Conservation (phyloP, 2,888 invertebrate species). For the Limnephilus rhombicus region DNA sequence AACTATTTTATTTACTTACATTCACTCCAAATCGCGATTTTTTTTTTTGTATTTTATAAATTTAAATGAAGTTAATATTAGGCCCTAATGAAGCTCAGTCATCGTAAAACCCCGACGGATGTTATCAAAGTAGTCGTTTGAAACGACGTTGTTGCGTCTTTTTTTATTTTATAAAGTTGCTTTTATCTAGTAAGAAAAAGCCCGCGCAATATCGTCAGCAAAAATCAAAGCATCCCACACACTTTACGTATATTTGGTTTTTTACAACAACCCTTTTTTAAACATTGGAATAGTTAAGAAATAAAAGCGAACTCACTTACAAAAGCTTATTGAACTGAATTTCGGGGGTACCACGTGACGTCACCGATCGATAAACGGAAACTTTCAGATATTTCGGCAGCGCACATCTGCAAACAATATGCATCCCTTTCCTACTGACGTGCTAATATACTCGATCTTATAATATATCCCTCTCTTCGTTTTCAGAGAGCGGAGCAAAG, state of each 20-base stretch:
- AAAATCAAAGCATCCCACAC: too few relatives aligned
- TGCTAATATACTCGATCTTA: slow-evolving; percentile 32
- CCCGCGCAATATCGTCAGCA: too few relatives aligned
- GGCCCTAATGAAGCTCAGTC: neutral
- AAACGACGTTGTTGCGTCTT: neutral
- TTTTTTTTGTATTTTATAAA: neutral
- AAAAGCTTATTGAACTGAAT: slow-evolving; percentile 53
- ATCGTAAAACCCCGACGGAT: neutral
- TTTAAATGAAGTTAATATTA: neutral
- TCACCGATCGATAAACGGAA: slow-evolving; percentile 64
- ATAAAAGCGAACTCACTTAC: slow-evolving; percentile 50
- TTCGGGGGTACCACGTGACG: slow-evolving; percentile 63
- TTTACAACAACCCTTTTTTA: neutral
- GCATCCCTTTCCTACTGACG: slow-evolving; percentile 49
- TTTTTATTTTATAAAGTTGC: neutral
- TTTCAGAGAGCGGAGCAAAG: slow-evolving; percentile 12
- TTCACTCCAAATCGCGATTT: too few relatives aligned
- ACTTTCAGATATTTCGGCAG: slow-evolving; percentile 49
- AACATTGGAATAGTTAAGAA: neutral
- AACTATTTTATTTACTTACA: neutral
- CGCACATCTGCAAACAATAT: slow-evolving; percentile 34
- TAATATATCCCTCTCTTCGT: slow-evolving; percentile 22
- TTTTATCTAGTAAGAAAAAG: neutral
- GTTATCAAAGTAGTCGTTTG: neutral
- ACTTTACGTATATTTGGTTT: too few relatives aligned